These are phyloP conservation scores for Eumeta japonica DNA, from an alignment of 1,140 invertebrate species.

Conservation along the genomic window DNA sequence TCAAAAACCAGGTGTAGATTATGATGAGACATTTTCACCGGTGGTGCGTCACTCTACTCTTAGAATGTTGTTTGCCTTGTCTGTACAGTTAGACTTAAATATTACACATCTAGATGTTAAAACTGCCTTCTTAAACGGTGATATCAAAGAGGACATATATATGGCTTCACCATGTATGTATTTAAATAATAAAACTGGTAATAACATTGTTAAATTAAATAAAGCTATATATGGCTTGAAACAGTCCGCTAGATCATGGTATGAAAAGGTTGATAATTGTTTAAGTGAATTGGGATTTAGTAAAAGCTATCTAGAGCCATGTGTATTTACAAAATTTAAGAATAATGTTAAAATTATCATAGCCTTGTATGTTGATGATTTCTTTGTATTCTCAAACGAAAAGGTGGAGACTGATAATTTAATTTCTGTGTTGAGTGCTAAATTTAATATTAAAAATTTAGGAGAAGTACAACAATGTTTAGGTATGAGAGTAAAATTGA, in stretches of 20 bases:
- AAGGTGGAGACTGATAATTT: slow-evolving; percentile 8
- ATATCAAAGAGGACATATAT: slow-evolving; percentile 12
- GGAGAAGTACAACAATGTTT: not conserved
- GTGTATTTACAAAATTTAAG: slow-evolving; percentile 13
- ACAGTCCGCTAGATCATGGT: slow-evolving; percentile 12
- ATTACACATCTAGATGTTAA: too few species aligned
- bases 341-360: slow-evolving; percentile 11
- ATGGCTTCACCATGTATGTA: slow-evolving; percentile 11
- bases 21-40: too few species aligned
- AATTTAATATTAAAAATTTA: slow-evolving; percentile 5
- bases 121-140: too few species aligned
- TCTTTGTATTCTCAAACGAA: too few species aligned
- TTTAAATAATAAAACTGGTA: too few species aligned
- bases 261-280: slow-evolving; percentile 12
- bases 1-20: slow-evolving; percentile 12
- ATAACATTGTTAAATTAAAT: too few species aligned
- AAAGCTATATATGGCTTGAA: slow-evolving; percentile 12
- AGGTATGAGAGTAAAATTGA: too few species aligned
- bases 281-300: slow-evolving; percentile 11
- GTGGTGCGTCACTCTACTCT: slow-evolving; percentile 12
- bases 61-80: too few species aligned
- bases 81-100: too few species aligned
- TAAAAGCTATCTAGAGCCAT: slow-evolving; percentile 9
- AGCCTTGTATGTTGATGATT: too few species aligned
- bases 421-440: slow-evolving; percentile 9